A percentile compares a stretch with the other conserved stretches of the same genome.
phyloP scores from a whole-genome alignment of 2,797 vertebrate species.

The Pagetopsis macropterus region DNA sequence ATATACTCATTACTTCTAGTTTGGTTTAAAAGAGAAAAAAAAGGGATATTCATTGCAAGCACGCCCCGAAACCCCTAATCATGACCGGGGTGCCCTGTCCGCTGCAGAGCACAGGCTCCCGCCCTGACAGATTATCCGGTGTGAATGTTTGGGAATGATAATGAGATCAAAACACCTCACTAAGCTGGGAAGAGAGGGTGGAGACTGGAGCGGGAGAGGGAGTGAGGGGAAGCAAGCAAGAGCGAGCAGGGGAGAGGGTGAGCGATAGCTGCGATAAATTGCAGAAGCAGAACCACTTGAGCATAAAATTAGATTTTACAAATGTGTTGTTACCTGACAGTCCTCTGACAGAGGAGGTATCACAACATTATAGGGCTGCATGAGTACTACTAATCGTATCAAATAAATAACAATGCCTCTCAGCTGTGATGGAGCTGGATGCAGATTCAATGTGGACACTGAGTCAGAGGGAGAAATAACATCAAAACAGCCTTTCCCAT shows the following conservation, averaged over 20 bases:
- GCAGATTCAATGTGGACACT: slow-evolving; percentile 66
- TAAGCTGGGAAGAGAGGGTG: slow-evolving; percentile 75
- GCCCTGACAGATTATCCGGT: slow-evolving; percentile 80
- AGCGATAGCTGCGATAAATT: slow-evolving; percentile 84
- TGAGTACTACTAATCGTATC: slow-evolving; percentile 84
- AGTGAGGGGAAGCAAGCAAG: slow-evolving; percentile 44
- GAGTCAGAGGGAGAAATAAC: slow-evolving; percentile 64
- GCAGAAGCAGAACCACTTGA: slow-evolving; percentile 87
- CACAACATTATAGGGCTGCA: slow-evolving; percentile 81
- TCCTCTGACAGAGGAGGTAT: slow-evolving; percentile 86
- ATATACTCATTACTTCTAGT: slow-evolving; percentile 51
- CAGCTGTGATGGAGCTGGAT: slow-evolving; percentile 66
- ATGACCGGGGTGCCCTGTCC: slow-evolving; percentile 69
- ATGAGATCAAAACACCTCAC: slow-evolving; percentile 83
- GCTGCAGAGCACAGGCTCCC: slow-evolving; percentile 71
- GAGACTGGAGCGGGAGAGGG: slow-evolving; percentile 64
- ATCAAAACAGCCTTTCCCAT: slow-evolving; percentile 78
- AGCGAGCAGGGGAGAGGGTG: slow-evolving; percentile 61
- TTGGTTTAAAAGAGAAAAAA: slow-evolving; percentile 26
- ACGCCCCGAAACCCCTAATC: slow-evolving; percentile 66
- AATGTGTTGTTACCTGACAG: slow-evolving; percentile 89
- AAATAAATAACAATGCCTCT: slow-evolving; percentile 82
- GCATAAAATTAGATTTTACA: slow-evolving; percentile 92
- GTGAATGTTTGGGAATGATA: slow-evolving; percentile 85
- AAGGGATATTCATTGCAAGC: slow-evolving; percentile 68